Evolutionary conservation across 1,140 invertebrate species (phyloP), one percentile per base, ranked within the genome.

Genomic region (Lordiphosa collinella): DNA sequence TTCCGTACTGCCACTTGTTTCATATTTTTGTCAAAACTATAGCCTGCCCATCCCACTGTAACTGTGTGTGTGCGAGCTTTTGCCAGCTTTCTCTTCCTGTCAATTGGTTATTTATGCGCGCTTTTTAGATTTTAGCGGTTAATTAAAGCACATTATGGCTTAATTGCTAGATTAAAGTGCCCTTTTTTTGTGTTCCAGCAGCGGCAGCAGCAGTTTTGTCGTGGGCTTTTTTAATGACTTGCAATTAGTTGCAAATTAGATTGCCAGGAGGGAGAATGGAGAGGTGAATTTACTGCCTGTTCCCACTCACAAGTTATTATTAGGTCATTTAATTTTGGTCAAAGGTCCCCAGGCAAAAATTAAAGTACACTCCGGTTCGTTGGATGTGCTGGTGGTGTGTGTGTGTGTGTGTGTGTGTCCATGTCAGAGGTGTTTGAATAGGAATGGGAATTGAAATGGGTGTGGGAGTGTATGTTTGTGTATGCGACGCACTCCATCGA

Each of bases 121-220:
- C 70, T 80, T 80, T 80, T 80, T 80, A 82, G 76, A 75, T 76
- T 84, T 76, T 73, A 72, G 79, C 72, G 78, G 78, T 84, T 84
- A 84, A 84, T 84, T 84, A 84, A 84, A 84, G 64, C 68, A 69
- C 72, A 84, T 78, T 78, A 84, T 59, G 57, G 36, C 68, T 78
- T 80, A 82, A 80, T 80, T 80, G 78, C 71, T 70, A 66, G 71
- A 84, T 80, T 80, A 82, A 80, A 82, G 67, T 57, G 66, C 52
- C 37, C 36, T 7, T 32, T 43, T 66, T 57, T 37, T 44, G 37
- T 38, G 3, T 35, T 31, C 18, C 18, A 22, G 18, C 3, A 5
- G 18, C 18, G 6, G 18, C 3, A 18, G 18, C 18, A 22, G 18
- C 18, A 22, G 18, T 22, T 22, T 22, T 22, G 18, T 22, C 18